phyloP scores from a whole-genome alignment of 2,797 vertebrate genomes.

The Allobates femoralis region DNA sequence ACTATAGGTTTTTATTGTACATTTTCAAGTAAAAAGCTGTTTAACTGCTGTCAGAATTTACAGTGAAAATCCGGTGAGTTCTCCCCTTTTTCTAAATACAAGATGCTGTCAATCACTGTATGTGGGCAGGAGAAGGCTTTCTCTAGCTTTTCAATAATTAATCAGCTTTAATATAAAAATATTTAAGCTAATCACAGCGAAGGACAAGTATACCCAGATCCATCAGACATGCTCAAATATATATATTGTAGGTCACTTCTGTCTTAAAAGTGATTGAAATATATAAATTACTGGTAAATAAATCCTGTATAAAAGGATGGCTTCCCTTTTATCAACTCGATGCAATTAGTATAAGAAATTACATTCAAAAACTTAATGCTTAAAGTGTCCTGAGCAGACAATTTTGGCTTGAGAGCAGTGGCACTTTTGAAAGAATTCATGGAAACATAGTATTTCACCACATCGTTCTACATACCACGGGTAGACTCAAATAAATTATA shows the following conservation, averaged over 20 bases:
- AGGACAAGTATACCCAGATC: background rate
- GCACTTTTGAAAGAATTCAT: background rate
- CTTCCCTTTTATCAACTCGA: slow-evolving; percentile 3
- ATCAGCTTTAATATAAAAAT: background rate
- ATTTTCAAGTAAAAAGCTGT: too few species aligned
- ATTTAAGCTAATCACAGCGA: too few species aligned
- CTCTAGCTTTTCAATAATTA: background rate
- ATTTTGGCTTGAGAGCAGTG: background rate
- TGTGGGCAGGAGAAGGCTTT: background rate
- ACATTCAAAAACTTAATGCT: background rate
- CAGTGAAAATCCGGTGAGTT: too few species aligned
- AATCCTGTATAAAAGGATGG: background rate
- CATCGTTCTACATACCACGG: background rate
- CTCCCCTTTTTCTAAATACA: too few species aligned
- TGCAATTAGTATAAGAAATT: background rate
- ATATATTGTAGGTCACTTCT: background rate
- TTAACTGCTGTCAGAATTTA: too few species aligned
- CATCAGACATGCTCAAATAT: background rate
- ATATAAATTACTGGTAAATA: background rate
- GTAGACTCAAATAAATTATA: background rate
- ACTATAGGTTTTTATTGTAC: too few species aligned
- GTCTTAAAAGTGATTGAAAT: background rate
- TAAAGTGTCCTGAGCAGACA: background rate
- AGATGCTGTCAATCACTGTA: too few species aligned
- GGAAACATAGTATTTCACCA: background rate